Evolutionary conservation across 2,888 invertebrate genomes (phyloP).

Genomic region (Cybosia mesomella): DNA sequence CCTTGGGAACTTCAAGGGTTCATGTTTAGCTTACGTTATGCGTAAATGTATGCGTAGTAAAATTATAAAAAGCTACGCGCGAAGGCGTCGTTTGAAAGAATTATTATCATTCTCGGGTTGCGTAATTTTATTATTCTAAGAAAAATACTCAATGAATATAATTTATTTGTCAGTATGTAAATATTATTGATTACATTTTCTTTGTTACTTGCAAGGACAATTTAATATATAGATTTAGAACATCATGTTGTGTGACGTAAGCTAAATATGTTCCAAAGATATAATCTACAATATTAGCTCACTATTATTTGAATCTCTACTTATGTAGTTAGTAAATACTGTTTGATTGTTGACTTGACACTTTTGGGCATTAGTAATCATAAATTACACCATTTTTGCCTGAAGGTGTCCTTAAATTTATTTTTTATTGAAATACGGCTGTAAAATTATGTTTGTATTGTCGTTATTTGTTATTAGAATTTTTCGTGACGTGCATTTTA

Average conservation of each 20-base stretch:
- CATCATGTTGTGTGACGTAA: conserved; percentile 24
- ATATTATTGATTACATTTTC: background rate
- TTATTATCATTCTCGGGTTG: background rate
- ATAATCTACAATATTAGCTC: conserved; percentile 41
- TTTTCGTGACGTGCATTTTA: conserved; percentile 60
- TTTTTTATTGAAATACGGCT: conserved; percentile 47
- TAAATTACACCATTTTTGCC: conserved; percentile 23
- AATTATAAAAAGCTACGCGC: background rate
- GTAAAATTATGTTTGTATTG: conserved; percentile 75
- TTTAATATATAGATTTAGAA: background rate
- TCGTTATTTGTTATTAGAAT: conserved; percentile 67
- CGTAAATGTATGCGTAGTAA: background rate
- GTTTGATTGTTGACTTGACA: conserved; percentile 29
- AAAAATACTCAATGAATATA: background rate
- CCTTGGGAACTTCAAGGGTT: conserved; percentile 31
- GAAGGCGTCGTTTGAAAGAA: background rate
- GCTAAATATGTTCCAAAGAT: conserved; percentile 49
- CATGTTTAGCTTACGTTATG: conserved; percentile 39
- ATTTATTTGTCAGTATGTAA: background rate
- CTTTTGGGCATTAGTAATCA: conserved; percentile 36
- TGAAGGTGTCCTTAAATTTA: conserved; percentile 24
- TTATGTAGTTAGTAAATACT: conserved; percentile 35
- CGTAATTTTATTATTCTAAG: background rate
- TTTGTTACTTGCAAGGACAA: background rate
- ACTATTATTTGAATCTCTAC: conserved; percentile 57